A percentile compares a stretch with the other conserved stretches of the same genome.
Evolutionary conservation across 2,888 invertebrate species (phyloP).

Genomic region (Orgyia antiqua): DNA sequence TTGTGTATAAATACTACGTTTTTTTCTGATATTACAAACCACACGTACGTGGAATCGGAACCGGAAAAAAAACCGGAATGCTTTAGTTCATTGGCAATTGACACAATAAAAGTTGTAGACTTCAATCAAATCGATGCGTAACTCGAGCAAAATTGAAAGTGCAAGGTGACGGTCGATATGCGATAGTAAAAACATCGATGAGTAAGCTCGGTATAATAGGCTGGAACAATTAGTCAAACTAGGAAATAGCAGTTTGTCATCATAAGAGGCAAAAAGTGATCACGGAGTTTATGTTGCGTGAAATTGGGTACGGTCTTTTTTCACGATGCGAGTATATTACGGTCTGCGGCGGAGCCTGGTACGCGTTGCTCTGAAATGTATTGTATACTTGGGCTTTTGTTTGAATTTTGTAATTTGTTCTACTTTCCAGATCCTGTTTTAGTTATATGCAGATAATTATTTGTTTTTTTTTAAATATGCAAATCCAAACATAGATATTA

Average conservation of each 20-base stretch:
- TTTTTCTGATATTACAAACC: too few relatives aligned
- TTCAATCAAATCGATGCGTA: constrained; percentile 31
- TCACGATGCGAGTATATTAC: constrained; percentile 32
- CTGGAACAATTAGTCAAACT: constrained; percentile 52
- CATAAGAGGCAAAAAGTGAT: constrained; percentile 63
- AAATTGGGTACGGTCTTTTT: constrained; percentile 60
- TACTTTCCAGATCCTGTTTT: constrained; percentile 11
- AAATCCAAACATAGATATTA: too few relatives aligned
- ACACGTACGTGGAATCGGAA: too few relatives aligned
- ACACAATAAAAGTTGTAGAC: constrained; percentile 17
- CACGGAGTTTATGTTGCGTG: constrained; percentile 70
- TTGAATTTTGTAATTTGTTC: constrained; percentile 17
- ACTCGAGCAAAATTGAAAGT: constrained; percentile 61
- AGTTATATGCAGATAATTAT: too few relatives aligned
- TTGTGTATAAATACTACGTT: too few relatives aligned
- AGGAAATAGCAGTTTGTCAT: constrained; percentile 65
- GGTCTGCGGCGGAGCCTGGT: constrained; percentile 12
- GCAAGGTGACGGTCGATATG: constrained; percentile 56
- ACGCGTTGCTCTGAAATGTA: constrained; percentile 7
- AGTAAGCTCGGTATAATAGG: constrained; percentile 48
- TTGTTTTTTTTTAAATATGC: too few relatives aligned
- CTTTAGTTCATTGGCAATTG: constrained; percentile 18
- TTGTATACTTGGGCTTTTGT: constrained; percentile 14
- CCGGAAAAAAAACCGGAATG: constrained; percentile 33
- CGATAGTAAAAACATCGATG: constrained; percentile 51